A percentile compares a stretch with the other conserved stretches of the same genome.
These are phyloP conservation scores for Neogale vison DNA, from an alignment of 2,113 vertebrate genomes.

Conservation along the genomic window DNA sequence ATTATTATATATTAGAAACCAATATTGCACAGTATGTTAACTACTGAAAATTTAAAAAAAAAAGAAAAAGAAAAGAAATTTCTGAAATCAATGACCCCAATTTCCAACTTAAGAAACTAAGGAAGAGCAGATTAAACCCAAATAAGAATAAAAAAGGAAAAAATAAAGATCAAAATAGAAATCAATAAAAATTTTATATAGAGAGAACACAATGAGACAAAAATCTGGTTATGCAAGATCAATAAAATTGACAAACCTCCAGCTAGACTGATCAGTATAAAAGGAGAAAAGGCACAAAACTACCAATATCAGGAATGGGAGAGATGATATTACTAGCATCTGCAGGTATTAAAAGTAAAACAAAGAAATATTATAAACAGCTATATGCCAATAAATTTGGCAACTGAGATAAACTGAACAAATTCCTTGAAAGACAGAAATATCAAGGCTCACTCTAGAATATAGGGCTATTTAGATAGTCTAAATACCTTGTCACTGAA, in stretches of 20 bases:
- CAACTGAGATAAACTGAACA: background rate
- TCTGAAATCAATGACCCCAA: background rate
- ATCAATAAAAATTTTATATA: background rate
- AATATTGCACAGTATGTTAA: too few species aligned
- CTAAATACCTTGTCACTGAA: background rate
- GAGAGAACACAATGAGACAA: background rate
- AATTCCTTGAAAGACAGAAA: background rate
- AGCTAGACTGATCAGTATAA: background rate
- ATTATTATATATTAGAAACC: background rate
- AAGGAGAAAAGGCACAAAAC: background rate
- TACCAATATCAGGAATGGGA: background rate
- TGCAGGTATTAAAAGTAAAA: background rate
- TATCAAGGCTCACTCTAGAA: background rate
- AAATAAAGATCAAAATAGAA: background rate
- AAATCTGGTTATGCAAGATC: background rate
- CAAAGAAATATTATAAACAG: background rate
- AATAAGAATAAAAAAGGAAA: background rate
- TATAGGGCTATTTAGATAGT: background rate
- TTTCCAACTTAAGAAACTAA: slow-evolving; percentile 2
- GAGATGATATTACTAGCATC: background rate
- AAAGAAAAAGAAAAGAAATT: background rate
- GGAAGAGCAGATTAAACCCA: background rate
- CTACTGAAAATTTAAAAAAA: background rate
- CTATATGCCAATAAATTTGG: background rate
- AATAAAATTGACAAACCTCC: background rate